Percentiles rank a stretch among this genome's conserved stretches.
Conservation (phyloP, 2,113 vertebrate genomes). For the Pluvianellus socialis region DNA sequence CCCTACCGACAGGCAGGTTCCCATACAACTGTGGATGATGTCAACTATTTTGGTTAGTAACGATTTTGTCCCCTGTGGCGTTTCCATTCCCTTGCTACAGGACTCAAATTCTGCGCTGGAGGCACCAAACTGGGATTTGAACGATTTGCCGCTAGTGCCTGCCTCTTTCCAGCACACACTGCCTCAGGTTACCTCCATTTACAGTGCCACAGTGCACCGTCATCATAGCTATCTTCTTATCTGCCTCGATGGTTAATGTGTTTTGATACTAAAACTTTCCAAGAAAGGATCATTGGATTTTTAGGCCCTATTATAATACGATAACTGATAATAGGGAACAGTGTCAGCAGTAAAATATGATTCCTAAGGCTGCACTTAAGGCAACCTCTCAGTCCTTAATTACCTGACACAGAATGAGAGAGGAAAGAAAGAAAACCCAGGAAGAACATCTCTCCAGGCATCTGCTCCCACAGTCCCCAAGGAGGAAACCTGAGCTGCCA, state of each 20-base stretch:
- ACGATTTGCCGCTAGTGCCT: not conserved
- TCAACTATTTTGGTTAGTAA: slow-evolving; percentile 8
- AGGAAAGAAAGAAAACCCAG: slow-evolving; percentile 5
- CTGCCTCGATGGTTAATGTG: not conserved
- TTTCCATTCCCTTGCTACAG: not conserved
- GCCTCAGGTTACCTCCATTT: not conserved
- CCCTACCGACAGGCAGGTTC: not conserved
- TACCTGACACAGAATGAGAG: not conserved
- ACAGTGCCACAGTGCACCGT: not conserved
- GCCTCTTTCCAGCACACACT: not conserved
- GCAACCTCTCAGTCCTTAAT: slow-evolving; percentile 29
- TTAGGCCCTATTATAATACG: not conserved
- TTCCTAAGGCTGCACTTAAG: slow-evolving; percentile 46
- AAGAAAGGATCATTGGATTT: not conserved
- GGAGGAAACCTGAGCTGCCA: not conserved
- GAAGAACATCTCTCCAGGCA: not conserved
- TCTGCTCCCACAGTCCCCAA: not conserved
- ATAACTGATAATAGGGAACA: not conserved
- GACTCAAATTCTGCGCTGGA: not conserved
- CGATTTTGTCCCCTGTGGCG: not conserved
- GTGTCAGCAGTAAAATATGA: not conserved
- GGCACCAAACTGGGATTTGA: not conserved
- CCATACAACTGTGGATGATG: not conserved
- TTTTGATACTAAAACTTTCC: not conserved
- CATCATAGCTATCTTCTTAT: not conserved